Base-by-base conservation (phyloP, 1,140 invertebrate species). In the Triops cancriformis region DNA sequence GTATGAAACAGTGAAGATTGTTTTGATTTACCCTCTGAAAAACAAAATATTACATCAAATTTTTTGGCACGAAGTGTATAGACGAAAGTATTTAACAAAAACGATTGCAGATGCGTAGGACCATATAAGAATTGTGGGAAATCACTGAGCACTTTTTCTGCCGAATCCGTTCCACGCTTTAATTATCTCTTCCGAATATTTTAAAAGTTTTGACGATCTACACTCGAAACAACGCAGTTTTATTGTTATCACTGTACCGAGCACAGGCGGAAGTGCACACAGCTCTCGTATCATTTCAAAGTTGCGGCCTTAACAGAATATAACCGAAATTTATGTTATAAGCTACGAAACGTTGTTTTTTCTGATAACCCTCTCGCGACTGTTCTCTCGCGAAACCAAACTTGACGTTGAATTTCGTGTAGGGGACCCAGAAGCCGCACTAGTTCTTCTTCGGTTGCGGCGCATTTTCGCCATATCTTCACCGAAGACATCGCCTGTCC, bases 401-500 rank as follows among this genome's bases (percentile, higher is more conserved):
- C 77, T 78, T n/a, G 77, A 73, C 72, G 73, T 41, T 43, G 72
- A 73, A 43, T 43, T 73, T 12, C 77, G 72, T 27, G 73, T 72
- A 26, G 77, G 77, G 7, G 77, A 78, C 3, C 77, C 73, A 31
- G 76, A 73, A 9, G 75, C 75, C 28, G 75, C 45, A 6, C 37
- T 43, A 45, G 45, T 43, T 27, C 75, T 28, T 11, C 78, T 73
- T 73, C 80, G 80, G 11, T 91, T 93, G 45, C 94, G 85, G 80
- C 95, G 94, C 84, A 95, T 94, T 83, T 95, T 96, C 37, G 94
- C 94, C 79, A 98, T 94, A 83, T 98, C 96, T 83, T 98, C 96
- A 0, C 95, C 95, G 83, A 98, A 99, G 0, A 98, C 95, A 83
- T 98, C 97, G 0, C 97, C 97, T 0, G 96, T 98, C 81, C 96